Evolutionary conservation across 2,113 vertebrate species (phyloP).

Genomic region (Neolamprologus toae): DNA sequence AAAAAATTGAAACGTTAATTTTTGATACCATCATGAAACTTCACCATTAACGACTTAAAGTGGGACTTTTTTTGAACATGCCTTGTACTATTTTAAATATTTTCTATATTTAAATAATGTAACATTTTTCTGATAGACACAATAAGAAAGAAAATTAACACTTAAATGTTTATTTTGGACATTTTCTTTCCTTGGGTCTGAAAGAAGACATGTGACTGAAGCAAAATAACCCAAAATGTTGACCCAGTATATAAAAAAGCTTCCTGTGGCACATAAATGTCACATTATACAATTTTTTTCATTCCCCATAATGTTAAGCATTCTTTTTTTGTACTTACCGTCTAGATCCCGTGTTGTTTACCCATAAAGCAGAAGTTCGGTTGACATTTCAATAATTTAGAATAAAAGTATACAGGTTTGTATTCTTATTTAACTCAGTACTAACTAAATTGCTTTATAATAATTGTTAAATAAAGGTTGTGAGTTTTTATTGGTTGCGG

Average conservation of each 20-base stretch:
- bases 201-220: accelerated
- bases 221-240: background rate
- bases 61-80: accelerated
- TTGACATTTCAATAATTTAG: background rate
- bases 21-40: background rate
- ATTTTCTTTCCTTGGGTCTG: background rate
- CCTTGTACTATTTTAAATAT: background rate
- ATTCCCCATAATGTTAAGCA: background rate
- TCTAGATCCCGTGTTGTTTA: accelerated
- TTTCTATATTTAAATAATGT: background rate
- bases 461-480: background rate
- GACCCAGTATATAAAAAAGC: background rate
- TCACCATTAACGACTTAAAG: background rate
- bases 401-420: background rate
- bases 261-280: background rate
- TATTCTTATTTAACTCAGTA: accelerated
- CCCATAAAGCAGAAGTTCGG: accelerated
- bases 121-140: background rate
- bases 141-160: background rate
- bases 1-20: accelerated
- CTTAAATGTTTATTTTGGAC: background rate
- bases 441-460: too few species aligned
- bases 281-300: accelerated
- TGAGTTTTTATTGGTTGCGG: background rate
- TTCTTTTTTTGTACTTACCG: accelerated